Conservation (phyloP, 1,140 invertebrate genomes). For the Lycorma delicatula region DNA sequence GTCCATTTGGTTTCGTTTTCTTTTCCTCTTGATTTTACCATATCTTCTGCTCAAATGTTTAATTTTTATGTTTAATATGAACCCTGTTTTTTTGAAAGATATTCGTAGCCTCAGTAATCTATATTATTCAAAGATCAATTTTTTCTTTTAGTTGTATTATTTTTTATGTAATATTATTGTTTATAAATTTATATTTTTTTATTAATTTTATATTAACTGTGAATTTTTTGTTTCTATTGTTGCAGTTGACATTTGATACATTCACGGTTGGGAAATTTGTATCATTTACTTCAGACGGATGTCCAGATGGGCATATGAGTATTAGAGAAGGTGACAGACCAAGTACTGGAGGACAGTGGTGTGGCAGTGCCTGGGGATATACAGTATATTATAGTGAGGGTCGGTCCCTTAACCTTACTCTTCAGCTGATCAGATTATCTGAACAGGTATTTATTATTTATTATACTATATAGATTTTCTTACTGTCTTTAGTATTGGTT, state of each 20-base stretch:
- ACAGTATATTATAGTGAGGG: constrained; percentile 80
- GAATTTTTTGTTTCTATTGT: constrained; percentile 14
- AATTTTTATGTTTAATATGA: too few species aligned
- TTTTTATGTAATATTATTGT: too few species aligned
- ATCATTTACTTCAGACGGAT: constrained; percentile 69
- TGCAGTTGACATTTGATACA: constrained; percentile 74
- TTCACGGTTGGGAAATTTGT: constrained; percentile 78
- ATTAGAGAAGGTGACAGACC: constrained; percentile 62
- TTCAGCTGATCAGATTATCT: constrained; percentile 56
- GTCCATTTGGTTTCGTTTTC: too few species aligned
- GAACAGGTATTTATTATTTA: too few species aligned
- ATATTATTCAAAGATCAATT: too few species aligned
- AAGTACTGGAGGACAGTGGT: constrained; percentile 69
- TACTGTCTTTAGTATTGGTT: too few species aligned
- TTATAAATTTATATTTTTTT: not conserved
- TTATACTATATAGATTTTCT: too few species aligned
- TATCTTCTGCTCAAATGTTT: too few species aligned
- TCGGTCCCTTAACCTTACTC: constrained; percentile 62
- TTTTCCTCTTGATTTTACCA: too few species aligned
- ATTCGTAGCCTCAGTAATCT: too few species aligned
- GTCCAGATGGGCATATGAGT: constrained; percentile 70
- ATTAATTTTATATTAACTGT: not conserved
- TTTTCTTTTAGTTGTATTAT: not conserved
- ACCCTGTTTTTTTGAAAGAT: too few species aligned
- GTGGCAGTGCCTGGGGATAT: constrained; percentile 73